Base-by-base conservation (phyloP, 2,888 invertebrate species). In the Phaedon cochleariae region DNA sequence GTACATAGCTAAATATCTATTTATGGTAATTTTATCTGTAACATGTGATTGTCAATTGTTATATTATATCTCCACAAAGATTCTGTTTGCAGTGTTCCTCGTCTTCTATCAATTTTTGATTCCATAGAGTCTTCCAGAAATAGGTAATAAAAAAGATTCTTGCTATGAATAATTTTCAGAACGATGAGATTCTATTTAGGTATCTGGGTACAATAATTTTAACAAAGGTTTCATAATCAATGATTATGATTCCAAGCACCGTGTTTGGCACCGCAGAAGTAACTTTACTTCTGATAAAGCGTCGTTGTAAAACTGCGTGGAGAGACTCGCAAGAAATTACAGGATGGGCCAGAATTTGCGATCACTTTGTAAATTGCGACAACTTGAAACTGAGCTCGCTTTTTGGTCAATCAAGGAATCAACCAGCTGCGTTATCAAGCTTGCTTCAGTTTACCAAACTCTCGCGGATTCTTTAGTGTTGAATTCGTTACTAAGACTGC, bases 381-480 rank as follows among this genome's bases (percentile, higher is more conserved):
- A 70, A 70, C 21, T 73, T 73, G 17, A 76, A 73, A 41, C 41
- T 69, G 1, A 76, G 75, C 29, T 0, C 85, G 85, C 69, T 73
- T 82, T 65, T 81, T 82, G 64, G 80, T 83, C 3, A 86, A 86
- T 53, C 68, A 74, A 22, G 77, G 78, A 1, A 53, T 75, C 0
- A 77, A 77, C 59, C 76, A 59, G 20, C 45, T 61, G 18, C 20
- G 41, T n/a, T 73, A 68, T 45, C 49, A 54, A 0, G 68, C 71
- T 17, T 85, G 85, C 0, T 88, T 88, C 80, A 72, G 72, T n/a
- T n/a, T n/a, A n/a, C n/a, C n/a, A n/a, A n/a, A n/a, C 46, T 4
- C 17, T 18, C 70, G 72, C 26, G 49, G 26, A 0, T 31, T 64
- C 6, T 72, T 70, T 53, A 37, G n/a, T 10, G 62, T 53, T 9